Evolutionary conservation across 1,140 invertebrate genomes (phyloP).

Genomic region (Drosophila ananassae): DNA sequence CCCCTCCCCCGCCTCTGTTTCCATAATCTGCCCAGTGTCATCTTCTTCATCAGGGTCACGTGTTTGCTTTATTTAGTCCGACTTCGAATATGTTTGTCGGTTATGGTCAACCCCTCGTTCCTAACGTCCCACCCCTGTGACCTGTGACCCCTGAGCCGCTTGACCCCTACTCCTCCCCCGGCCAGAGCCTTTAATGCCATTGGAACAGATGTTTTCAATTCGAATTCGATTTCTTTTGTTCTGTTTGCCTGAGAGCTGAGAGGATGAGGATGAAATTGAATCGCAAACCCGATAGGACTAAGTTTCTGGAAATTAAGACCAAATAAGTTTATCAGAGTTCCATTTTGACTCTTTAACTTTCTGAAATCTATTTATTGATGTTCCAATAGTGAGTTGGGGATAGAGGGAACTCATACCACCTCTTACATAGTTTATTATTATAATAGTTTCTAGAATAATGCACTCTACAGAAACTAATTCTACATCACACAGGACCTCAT

Average conservation of each 20-base stretch:
- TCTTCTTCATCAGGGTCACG: slow-evolving; percentile 61
- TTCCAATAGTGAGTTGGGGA: background rate
- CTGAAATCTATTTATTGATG: background rate
- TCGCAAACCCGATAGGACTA: background rate
- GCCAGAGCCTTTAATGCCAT: slow-evolving; percentile 60
- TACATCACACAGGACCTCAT: background rate
- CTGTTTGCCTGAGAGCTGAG: slow-evolving; percentile 45
- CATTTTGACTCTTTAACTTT: background rate
- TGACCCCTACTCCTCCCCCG: slow-evolving; percentile 11
- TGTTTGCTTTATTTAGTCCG: slow-evolving; percentile 39
- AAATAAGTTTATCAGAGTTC: slow-evolving; percentile 17
- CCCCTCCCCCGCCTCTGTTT: background rate
- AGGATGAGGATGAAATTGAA: slow-evolving; percentile 14
- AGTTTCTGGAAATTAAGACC: slow-evolving; percentile 16
- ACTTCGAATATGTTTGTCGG: slow-evolving; percentile 35
- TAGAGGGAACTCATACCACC: too few relatives aligned
- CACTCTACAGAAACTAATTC: too few relatives aligned
- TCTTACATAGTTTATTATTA: too few relatives aligned
- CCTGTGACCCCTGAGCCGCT: slow-evolving; percentile 30
- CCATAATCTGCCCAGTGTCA: slow-evolving; percentile 57
- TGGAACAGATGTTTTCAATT: slow-evolving; percentile 70
- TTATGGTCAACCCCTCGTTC: slow-evolving; percentile 33
- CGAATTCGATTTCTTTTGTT: slow-evolving; percentile 32
- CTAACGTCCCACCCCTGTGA: slow-evolving; percentile 14
- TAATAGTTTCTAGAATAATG: too few relatives aligned